These are phyloP conservation scores for Drosophila tripunctata DNA, from an alignment of 2,888 invertebrate genomes.

Conservation along the genomic window DNA sequence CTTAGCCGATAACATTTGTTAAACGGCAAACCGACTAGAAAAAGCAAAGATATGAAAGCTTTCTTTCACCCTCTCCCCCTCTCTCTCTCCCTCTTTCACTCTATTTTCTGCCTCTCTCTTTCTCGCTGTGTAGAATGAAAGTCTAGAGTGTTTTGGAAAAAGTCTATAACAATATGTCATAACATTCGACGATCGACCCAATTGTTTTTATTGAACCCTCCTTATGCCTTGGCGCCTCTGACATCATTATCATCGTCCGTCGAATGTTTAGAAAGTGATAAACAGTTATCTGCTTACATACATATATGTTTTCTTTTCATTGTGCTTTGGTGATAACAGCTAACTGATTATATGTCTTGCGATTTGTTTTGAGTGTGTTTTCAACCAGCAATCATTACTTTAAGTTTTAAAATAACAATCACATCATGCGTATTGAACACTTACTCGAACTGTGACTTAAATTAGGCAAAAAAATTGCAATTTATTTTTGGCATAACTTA, in stretches of 20 bases:
- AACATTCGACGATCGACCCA: constrained; percentile 1
- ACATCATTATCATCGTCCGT: constrained; percentile 4
- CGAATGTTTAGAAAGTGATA: constrained; percentile 27
- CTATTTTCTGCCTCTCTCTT: too few species aligned
- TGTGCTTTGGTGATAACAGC: constrained; percentile 9
- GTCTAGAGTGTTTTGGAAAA: neutral
- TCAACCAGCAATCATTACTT: neutral
- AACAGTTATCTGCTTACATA: constrained; percentile 22
- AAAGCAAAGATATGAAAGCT: neutral
- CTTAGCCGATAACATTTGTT: constrained; percentile 38
- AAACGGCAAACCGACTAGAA: constrained; percentile 11
- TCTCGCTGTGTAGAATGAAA: neutral
- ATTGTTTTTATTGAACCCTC: constrained; percentile 12
- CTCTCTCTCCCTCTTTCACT: neutral
- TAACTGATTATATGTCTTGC: neutral
- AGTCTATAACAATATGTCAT: neutral
- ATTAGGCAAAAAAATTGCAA: too few species aligned
- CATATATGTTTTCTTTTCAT: neutral
- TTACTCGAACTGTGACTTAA: neutral
- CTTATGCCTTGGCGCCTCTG: neutral
- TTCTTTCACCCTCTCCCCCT: neutral
- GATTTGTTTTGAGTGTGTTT: neutral
- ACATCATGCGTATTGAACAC: too few species aligned
- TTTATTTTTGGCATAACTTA: too few species aligned
- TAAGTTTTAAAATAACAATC: constrained; percentile 7